Evolutionary conservation across 2,888 invertebrate genomes (phyloP).

Genomic region (Therioaphis trifolii): DNA sequence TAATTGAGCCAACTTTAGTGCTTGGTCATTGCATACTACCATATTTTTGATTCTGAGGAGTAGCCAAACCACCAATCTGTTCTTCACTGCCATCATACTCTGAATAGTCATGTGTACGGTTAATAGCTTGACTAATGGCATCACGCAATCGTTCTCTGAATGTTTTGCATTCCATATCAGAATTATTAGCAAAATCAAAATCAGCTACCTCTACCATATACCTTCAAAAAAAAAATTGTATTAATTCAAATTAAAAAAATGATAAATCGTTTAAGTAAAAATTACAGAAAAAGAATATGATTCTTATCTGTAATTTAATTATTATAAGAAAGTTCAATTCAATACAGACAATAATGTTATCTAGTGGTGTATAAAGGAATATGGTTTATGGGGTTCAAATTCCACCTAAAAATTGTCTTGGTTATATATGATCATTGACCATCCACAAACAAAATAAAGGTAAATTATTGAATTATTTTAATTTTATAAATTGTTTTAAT

Average conservation of each 20-base stretch:
- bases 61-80: constrained; percentile 52
- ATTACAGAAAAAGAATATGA: too few relatives aligned
- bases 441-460: too few relatives aligned
- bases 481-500: too few relatives aligned
- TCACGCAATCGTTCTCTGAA: constrained; percentile 85
- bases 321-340: too few relatives aligned
- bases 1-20: constrained; percentile 41
- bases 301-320: too few relatives aligned
- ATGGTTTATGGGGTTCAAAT: too few relatives aligned
- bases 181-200: constrained; percentile 84
- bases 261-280: background rate
- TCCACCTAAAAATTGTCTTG: too few relatives aligned
- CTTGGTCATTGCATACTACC: constrained; percentile 67
- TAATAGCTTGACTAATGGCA: constrained; percentile 77
- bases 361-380: too few relatives aligned
- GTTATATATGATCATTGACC: too few relatives aligned
- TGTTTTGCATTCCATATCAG: constrained; percentile 86
- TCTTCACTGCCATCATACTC: constrained; percentile 65
- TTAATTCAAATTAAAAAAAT: background rate
- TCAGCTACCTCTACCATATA: constrained; percentile 73
- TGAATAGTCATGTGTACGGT: constrained; percentile 66
- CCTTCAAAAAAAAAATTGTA: constrained; percentile 46
- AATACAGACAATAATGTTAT: too few relatives aligned
- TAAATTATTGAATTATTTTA: too few relatives aligned
- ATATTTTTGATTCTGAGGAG: constrained; percentile 66